Evolutionary conservation across 2,888 invertebrate species (phyloP), one percentile per base, ranked within the genome.

Genomic region (Gonocerus acuteangulatus): DNA sequence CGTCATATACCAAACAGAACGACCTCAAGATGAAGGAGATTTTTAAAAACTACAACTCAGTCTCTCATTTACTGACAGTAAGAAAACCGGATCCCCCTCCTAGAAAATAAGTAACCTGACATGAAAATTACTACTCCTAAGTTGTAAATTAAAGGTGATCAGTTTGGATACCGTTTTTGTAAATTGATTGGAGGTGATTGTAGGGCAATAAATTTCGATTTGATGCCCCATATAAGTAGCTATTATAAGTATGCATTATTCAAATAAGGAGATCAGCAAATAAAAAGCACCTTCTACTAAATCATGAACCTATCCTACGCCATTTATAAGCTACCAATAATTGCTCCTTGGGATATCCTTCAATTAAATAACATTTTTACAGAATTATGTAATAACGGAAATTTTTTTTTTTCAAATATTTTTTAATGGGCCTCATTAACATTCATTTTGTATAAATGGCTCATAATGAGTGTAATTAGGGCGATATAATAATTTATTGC

Each of bases 181-280:
- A 54, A 54, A 54, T 54, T 42, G 42, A 54, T 54, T 54, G 54
- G 54, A 23, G 22, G 36, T 54, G 54, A 54, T 54, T 54, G 42
- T 21, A 4, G 54, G 54, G 54, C 23, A 42, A 54, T 54, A 54
- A 54, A 42, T 54, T 42, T 42, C 4, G 22, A 16, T 36, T 9
- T 32, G 21, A 7, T 9, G 15, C 36, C 39, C 9, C 27, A 9
- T 9, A 4, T 51, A 51, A 51, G 51, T 36, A 51, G 32, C 34
- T 51, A 51, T 51, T 51, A 51, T 51, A 32, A 51, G 51, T n/a
- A n/a, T 42, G 54, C 54, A 54, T 54, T 54, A 54, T 54, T 54
- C 54, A 54, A 54, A 54, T 54, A 54, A 21, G 15, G 39, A 54
- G 39, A 54, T 42, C 18, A 39, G 42, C 36, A 39, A 42, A 21